phyloP scores from a whole-genome alignment of 2,797 vertebrate genomes.

The Anguilla marmorata region DNA sequence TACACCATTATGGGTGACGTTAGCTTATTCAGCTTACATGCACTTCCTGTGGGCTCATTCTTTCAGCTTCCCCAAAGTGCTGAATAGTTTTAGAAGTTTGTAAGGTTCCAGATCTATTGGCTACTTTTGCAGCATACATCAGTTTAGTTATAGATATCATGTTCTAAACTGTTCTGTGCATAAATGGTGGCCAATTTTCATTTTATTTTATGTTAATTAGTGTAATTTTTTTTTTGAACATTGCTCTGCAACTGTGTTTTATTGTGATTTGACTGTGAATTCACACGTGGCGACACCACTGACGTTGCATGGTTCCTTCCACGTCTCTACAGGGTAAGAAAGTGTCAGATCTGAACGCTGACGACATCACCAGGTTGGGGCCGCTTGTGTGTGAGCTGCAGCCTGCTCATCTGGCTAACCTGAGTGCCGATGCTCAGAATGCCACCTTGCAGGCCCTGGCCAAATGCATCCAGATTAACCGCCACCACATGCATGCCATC shows the following conservation, averaged over 20 bases:
- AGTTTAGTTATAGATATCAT: neutral
- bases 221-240: neutral
- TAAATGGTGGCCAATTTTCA: neutral
- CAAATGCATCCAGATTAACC: slow-evolving; percentile 58
- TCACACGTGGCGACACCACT: neutral
- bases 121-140: neutral
- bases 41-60: neutral
- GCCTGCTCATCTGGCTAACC: slow-evolving; percentile 49
- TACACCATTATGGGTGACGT: neutral
- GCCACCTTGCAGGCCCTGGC: slow-evolving; percentile 56
- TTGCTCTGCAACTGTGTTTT: neutral
- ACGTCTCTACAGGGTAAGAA: slow-evolving; percentile 51
- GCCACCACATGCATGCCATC: slow-evolving; percentile 46
- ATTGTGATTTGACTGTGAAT: neutral
- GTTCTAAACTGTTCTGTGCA: neutral
- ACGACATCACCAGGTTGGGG: slow-evolving; percentile 57
- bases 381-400: slow-evolving; percentile 64
- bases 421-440: slow-evolving; percentile 51
- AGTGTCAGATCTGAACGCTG: slow-evolving; percentile 50
- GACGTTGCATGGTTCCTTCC: neutral
- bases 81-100: neutral
- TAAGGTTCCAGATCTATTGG: neutral
- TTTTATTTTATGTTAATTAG: neutral
- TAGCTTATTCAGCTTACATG: neutral
- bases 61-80: neutral